Base-by-base conservation (phyloP, 1,140 invertebrate genomes). In the Procambarus clarkii region DNA sequence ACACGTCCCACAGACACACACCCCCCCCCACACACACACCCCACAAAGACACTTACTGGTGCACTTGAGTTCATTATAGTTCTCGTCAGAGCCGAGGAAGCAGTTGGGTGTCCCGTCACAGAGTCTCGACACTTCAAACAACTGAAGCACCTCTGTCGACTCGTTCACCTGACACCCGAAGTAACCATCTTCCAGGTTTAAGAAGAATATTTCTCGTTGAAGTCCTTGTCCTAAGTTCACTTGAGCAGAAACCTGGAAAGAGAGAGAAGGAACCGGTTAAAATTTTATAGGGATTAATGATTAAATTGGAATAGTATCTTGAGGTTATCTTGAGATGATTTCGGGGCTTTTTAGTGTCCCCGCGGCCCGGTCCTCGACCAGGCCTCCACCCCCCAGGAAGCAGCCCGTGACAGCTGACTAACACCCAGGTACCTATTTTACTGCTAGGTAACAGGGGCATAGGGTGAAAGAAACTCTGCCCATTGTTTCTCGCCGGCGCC, bases 141-240 rank as follows among this genome's bases (percentile, higher is more conserved):
- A 95, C 96, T 99, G 98, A 94, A 99, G 96, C 94, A 99, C 97
- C 95, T 98, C 98, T 93, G 97, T 97, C 86, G 98, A 98, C 95
- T 98, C 97, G 95, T 99, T 99, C 91, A 98, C 97, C 96, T 99
- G 98, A 95, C 98, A 99, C 92, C 98, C 98, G 95, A 99, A 99
- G 95, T 98, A 98, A 93, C 98, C 98, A 95, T 98, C 98, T 96
- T 99, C 98, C 95, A 98, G 96, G 95, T 98, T 98, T 94, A 99
- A 96, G 95, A 98, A 98, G 95, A 99, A 99, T 95, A 98, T 97
- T 96, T 98, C 98, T 76, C 87, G 50, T 86, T 93, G 86, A 58
- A 93, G 87, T 86, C 90, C 92, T 91, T 86, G 90, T 88, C 90
- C 92, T 91, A 93, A 93, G 92, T 92, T 92, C 86, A 81, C 60